Evolutionary conservation across 2,888 invertebrate genomes (phyloP).

Genomic region (Abscondita cerata): DNA sequence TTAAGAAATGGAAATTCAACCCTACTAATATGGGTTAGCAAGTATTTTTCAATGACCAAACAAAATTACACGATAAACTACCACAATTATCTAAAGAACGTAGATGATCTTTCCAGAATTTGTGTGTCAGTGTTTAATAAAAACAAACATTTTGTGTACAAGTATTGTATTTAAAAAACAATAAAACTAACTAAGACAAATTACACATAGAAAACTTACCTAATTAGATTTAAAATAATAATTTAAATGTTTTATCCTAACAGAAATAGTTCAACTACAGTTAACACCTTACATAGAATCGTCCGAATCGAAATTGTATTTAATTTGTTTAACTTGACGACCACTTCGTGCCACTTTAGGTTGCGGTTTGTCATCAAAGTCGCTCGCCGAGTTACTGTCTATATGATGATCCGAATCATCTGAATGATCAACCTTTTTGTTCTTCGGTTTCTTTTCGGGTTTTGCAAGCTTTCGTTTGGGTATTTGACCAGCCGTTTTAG

Average conservation of each 20-base stretch:
- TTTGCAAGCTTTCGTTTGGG: conserved; percentile 36
- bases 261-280: neutral
- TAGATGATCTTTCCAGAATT: too few species aligned
- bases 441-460: conserved; percentile 45
- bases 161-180: conserved; percentile 3
- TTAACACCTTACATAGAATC: conserved; percentile 47
- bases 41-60: too few species aligned
- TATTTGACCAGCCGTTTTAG: neutral
- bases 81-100: too few species aligned
- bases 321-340: conserved; percentile 49
- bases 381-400: conserved; percentile 15
- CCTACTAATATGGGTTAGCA: too few species aligned
- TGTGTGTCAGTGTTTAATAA: too few species aligned
- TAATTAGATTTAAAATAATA: neutral
- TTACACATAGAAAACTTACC: conserved; percentile 2
- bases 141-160: too few species aligned
- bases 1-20: too few species aligned
- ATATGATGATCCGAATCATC: neutral
- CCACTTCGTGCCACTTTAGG: conserved; percentile 44
- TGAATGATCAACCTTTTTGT: conserved; percentile 27
- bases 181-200: neutral
- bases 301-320: conserved; percentile 61
- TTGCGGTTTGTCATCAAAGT: conserved; percentile 28
- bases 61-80: too few species aligned
- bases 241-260: neutral